Evolutionary conservation across 23 tunicate species (phyloP), one percentile per base, ranked within the genome.

Genomic region (Trididemnum nubilum): DNA sequence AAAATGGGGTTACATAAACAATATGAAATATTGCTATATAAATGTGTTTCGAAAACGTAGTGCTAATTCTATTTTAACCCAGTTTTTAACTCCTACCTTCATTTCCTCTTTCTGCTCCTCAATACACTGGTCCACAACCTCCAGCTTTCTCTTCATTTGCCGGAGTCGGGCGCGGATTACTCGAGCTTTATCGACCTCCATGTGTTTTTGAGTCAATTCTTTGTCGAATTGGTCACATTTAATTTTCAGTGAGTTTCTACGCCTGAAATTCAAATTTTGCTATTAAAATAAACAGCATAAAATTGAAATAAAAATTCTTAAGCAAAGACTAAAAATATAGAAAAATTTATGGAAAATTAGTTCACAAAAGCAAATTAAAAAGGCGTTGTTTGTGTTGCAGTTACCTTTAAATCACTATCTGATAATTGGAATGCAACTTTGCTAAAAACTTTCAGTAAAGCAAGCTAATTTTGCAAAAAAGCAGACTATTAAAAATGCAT

Each of bases 151-250:
- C 33, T 60, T 71, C 83, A 85, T 77, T n/a, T 85, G 71, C 21
- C 60, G 40, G 22, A 85, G 37, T 3, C 90, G 83, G 4, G 65
- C 59, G 9, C 71, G 79, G 25, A 85, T 71, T 1, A 67, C 40
- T 34, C 76, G 76, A 7, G 77, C 75, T 19, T 57, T 36, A 33
- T 30, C 63, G 5, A 36, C 73, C 59, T 78, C 84, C 57, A 81
- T 26, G 63, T 60, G 21, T n/a, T 34, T 36, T 9, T 34, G 37
- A 22, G 51, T 32, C 72, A 83, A 25, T 32, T 85, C 83, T 34
- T 78, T 85, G 60, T 70, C 50, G 79, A 85, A 85, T 49, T 85
- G 90, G 36, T 78, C 84, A 61, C 90, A 85, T 57, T 85, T 85
- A 27, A 85, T 78, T 71, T 85, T 85, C 19, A 85, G 61, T 7